Conservation (phyloP, 2,113 vertebrate genomes). For the Microtus oregoni region DNA sequence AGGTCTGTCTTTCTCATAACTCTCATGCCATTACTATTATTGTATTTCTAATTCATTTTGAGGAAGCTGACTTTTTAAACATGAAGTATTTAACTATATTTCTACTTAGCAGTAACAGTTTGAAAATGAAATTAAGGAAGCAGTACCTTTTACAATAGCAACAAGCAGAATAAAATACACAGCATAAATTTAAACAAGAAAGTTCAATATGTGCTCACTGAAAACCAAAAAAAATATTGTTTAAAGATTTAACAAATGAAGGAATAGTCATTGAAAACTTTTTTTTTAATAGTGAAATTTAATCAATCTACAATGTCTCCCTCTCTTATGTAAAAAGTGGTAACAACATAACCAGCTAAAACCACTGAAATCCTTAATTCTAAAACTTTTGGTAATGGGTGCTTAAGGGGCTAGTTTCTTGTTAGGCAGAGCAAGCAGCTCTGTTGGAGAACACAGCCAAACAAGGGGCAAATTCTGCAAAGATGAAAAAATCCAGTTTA, state of each 20-base stretch:
- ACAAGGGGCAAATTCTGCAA: neutral
- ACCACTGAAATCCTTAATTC: neutral
- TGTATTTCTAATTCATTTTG: neutral
- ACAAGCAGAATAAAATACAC: neutral
- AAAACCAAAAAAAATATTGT: neutral
- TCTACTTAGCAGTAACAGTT: neutral
- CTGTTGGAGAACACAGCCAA: neutral
- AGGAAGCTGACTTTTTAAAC: neutral
- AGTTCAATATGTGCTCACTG: neutral
- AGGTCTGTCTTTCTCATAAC: neutral
- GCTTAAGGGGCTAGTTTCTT: neutral
- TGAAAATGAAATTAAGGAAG: neutral
- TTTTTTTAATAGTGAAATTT: neutral
- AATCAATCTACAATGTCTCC: neutral
- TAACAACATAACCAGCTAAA: neutral
- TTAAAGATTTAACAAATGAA: neutral
- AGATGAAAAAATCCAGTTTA: constrained; percentile 56
- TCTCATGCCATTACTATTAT: neutral
- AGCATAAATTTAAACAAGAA: neutral
- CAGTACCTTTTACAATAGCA: neutral
- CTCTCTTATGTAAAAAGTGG: neutral
- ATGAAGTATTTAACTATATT: neutral
- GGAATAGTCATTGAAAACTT: neutral
- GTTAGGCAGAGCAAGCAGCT: neutral
- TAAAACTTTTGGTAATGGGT: neutral